These are phyloP conservation scores for Pseudobourletiella spinata DNA, from an alignment of 1,140 invertebrate species.

Conservation along the genomic window DNA sequence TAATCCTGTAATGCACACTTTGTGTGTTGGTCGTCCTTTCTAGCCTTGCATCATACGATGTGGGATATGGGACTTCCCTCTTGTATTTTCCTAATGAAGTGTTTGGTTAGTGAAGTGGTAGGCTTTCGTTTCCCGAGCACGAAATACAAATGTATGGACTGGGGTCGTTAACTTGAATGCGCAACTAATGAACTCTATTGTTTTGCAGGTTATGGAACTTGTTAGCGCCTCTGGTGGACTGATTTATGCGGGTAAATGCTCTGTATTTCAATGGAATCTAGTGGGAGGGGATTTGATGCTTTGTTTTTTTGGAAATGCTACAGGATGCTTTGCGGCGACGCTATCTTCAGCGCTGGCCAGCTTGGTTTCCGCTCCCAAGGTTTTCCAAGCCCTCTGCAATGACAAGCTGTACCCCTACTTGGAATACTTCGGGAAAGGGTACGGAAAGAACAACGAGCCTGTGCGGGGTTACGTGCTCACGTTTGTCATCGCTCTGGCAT, in stretches of 20 bases:
- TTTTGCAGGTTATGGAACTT: constrained; percentile 45
- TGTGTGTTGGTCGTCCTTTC: too few species aligned
- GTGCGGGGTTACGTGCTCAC: constrained; percentile 49
- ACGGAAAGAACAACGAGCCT: constrained; percentile 52
- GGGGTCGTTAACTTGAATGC: too few species aligned
- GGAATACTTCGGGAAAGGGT: constrained; percentile 51
- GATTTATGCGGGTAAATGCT: neutral
- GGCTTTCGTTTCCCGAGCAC: too few species aligned
- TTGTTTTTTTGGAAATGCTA: neutral
- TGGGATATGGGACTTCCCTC: too few species aligned
- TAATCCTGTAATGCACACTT: too few species aligned
- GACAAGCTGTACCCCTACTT: constrained; percentile 56
- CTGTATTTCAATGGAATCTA: neutral
- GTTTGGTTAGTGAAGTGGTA: too few species aligned
- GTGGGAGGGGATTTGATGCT: neutral
- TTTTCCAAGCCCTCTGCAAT: constrained; percentile 52
- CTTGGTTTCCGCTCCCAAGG: constrained; percentile 54
- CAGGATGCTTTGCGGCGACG: constrained; percentile 54
- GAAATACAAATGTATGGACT: too few species aligned
- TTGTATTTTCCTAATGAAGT: too few species aligned
- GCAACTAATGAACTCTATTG: too few species aligned
- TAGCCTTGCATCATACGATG: too few species aligned
- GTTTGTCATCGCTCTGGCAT: constrained; percentile 49
- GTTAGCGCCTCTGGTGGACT: constrained; percentile 40
- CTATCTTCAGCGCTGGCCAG: constrained; percentile 54